Evolutionary conservation across 2,113 vertebrate species (phyloP).

Genomic region (Phoenicopterus ruber): DNA sequence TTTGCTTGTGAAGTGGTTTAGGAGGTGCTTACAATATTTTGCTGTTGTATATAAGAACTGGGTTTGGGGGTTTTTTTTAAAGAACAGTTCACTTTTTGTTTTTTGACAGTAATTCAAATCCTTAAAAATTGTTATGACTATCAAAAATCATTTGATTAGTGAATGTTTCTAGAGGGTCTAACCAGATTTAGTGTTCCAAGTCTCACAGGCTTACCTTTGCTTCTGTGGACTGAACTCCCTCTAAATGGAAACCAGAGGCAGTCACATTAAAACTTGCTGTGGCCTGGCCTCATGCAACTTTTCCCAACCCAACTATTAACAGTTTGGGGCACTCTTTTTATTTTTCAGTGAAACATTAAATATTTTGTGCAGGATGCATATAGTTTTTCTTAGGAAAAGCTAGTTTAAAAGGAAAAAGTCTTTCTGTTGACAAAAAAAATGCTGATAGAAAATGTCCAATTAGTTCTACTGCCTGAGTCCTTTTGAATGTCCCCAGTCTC

Average conservation of each 20-base stretch:
- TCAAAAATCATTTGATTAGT: not conserved
- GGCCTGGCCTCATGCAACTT: not conserved
- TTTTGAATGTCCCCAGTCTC: not conserved
- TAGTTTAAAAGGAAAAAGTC: not conserved
- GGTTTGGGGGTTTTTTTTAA: not conserved
- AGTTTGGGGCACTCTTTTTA: no score
- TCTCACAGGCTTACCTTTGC: not conserved
- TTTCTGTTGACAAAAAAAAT: not conserved
- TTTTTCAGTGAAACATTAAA: not conserved
- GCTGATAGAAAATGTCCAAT: not conserved
- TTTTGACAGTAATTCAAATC: not conserved
- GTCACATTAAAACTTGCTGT: not conserved
- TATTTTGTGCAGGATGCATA: not conserved
- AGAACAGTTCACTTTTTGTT: not conserved
- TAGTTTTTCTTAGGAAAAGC: not conserved
- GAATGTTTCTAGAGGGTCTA: not conserved
- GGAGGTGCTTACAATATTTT: not conserved
- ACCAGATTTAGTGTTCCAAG: not conserved
- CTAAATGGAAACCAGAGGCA: not conserved
- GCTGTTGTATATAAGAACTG: accelerated
- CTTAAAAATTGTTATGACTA: not conserved
- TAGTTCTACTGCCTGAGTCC: not conserved
- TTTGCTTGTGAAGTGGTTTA: not conserved
- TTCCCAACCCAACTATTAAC: not conserved
- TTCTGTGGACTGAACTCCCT: not conserved